Percentiles rank a stretch among this genome's conserved stretches.
Conservation (phyloP, 2,113 vertebrate species). For the Triplophysa dalaica region DNA sequence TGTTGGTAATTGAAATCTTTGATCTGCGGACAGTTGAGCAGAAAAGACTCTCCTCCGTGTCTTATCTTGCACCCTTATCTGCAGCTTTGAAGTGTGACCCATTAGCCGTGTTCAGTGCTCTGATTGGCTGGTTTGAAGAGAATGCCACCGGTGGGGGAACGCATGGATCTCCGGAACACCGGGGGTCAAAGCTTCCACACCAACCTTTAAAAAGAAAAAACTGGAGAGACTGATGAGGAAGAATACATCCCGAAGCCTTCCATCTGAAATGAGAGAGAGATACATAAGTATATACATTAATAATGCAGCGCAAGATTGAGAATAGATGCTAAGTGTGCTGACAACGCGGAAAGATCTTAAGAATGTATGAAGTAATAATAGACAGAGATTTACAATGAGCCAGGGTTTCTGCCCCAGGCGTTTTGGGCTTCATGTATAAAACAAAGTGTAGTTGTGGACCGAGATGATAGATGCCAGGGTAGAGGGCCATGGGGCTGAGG, state of each 20-base stretch:
- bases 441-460: neutral
- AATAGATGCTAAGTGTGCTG: neutral
- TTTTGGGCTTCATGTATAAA: neutral
- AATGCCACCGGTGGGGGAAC: neutral
- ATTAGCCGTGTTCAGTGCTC: neutral
- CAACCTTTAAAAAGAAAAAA: too few species aligned
- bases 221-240: neutral
- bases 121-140: neutral
- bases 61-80: slow-evolving; percentile 8
- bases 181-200: neutral
- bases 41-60: slow-evolving; percentile 22
- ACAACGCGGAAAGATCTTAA: neutral
- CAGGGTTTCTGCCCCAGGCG: neutral
- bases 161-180: neutral
- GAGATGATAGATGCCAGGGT: neutral
- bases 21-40: slow-evolving; percentile 29
- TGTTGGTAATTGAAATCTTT: slow-evolving; percentile 46
- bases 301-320: neutral
- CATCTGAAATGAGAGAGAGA: neutral
- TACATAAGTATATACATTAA: neutral
- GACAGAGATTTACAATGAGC: neutral
- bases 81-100: slow-evolving; percentile 18
- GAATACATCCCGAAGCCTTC: neutral
- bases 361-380: neutral
- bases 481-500: too few species aligned